These are phyloP conservation scores for Lingula anatina DNA, from an alignment of 2,888 invertebrate genomes.

Conservation along the genomic window DNA sequence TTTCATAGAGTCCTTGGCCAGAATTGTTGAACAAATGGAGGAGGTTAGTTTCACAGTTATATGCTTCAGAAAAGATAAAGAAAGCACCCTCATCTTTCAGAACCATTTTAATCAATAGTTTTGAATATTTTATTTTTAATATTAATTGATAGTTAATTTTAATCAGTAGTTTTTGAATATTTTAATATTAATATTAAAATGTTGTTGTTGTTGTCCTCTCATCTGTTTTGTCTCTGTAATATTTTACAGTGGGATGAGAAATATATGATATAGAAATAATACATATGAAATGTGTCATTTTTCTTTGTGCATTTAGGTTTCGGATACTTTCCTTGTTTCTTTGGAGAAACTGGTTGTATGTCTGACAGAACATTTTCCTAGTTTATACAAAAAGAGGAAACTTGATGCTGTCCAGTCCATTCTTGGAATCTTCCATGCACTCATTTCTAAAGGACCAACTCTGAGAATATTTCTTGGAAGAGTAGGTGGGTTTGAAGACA, in stretches of 20 bases:
- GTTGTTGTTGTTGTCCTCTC: neutral
- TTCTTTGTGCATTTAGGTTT: conserved; percentile 19
- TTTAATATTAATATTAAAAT: neutral
- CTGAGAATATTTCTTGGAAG: conserved; percentile 18
- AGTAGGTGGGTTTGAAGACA: neutral
- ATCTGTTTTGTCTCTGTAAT: neutral
- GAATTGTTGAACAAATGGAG: conserved; percentile 42
- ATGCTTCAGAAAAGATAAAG: too few relatives aligned
- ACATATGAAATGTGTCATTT: neutral
- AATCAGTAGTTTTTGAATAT: neutral
- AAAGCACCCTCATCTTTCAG: too few relatives aligned
- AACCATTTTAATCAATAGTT: too few relatives aligned
- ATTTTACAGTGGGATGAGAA: neutral
- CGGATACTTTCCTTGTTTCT: conserved; percentile 32
- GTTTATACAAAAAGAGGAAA: conserved; percentile 26
- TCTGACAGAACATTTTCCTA: conserved; percentile 38
- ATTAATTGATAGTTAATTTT: neutral
- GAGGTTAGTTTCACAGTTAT: conserved; percentile 40
- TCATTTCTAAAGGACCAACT: conserved; percentile 37
- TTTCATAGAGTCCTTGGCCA: conserved; percentile 47
- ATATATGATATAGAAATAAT: neutral
- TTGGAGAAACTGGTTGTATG: conserved; percentile 39
- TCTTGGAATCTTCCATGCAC: conserved; percentile 35
- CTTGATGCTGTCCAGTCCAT: conserved; percentile 27
- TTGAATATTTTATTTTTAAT: neutral